Evolutionary conservation across 2,888 invertebrate species (phyloP).

Genomic region (Clepsis dumicolana): DNA sequence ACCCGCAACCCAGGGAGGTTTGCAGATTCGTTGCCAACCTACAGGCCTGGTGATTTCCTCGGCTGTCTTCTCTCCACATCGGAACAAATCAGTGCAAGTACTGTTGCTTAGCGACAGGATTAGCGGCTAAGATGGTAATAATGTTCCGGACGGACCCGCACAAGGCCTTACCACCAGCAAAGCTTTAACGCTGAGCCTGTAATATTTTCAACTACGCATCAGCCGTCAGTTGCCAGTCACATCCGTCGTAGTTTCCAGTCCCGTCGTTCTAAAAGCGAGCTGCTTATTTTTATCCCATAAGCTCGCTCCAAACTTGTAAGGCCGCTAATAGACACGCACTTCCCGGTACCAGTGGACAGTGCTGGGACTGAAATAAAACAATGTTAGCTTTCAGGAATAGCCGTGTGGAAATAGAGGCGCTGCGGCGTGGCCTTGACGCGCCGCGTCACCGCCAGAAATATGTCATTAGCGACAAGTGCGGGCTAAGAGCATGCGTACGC

Average conservation of each 20-base stretch:
- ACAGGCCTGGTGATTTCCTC: too few species aligned
- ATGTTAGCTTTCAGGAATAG: constrained; percentile 84
- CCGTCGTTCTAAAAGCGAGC: constrained; percentile 18
- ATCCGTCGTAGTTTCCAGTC: constrained; percentile 4
- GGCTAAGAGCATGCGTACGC: constrained; percentile 20
- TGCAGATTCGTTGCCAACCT: too few species aligned
- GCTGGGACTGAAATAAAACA: constrained; percentile 77
- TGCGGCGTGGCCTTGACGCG: constrained; percentile 78
- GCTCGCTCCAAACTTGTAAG: constrained; percentile 44
- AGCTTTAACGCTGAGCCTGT: too few species aligned
- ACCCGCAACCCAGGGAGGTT: too few species aligned
- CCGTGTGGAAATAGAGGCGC: constrained; percentile 73
- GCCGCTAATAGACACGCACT: constrained; percentile 62
- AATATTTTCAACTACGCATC: too few species aligned
- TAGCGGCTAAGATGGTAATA: too few species aligned
- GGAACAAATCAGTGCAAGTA: too few species aligned
- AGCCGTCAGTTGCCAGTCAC: too few species aligned
- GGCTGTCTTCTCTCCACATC: too few species aligned
- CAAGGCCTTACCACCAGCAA: too few species aligned
- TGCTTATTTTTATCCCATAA: constrained; percentile 37
- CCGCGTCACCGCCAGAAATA: constrained; percentile 67
- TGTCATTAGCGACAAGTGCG: constrained; percentile 68
- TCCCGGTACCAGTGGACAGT: constrained; percentile 73
- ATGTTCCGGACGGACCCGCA: too few species aligned
- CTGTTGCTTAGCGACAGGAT: too few species aligned